Evolutionary conservation across 2,113 vertebrate genomes (phyloP), one percentile per base, ranked within the genome.

Genomic region (Gallinago undulata): DNA sequence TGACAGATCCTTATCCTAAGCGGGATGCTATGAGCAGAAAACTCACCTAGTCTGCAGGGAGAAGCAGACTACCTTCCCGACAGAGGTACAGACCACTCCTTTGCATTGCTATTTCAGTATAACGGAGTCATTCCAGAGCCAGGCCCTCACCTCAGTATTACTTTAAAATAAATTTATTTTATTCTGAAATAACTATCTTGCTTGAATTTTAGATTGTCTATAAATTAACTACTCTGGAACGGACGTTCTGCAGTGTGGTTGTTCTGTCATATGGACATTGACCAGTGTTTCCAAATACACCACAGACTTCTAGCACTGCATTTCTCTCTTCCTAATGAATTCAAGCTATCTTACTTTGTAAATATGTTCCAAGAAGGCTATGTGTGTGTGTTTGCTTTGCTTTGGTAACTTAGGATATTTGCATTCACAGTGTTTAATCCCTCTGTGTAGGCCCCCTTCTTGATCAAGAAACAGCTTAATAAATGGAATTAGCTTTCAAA

Each of bases 211-310:
- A n/a, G 15, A 45, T 8, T 74, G 27, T 45, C 35, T 18, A 19
- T 55, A 56, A 62, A 13, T 69, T 48, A 76, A 24, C 27, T 77
- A 13, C 5, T 89, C 55, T 50, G 43, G 28, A 80, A 47, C 17
- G 50, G 55, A 35, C 31, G 50, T 9, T 60, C 31, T 45, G n/a
- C 68, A 70, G 22, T 8, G 25, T 18, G 30, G 11, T 14, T 81
- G 22, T 37, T 50, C 47, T 60, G 27, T 8, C 0, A 1, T 14
- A 69, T 11, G 16, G 30, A 25, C 1, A 0, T 22, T 35, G 68
- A 43, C 41, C 24, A 23, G 9, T 17, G 35, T 37, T 82, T 33
- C 30, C 25, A 64, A 80, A 25, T 10, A 57, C 21, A 70, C 18
- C n/a, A 63, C 13, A 43, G 33, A 48, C 21, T 69, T 55, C 16